These are phyloP conservation scores for Leptinotarsa tumamoca DNA, from an alignment of 2,888 invertebrate genomes.

Conservation along the genomic window DNA sequence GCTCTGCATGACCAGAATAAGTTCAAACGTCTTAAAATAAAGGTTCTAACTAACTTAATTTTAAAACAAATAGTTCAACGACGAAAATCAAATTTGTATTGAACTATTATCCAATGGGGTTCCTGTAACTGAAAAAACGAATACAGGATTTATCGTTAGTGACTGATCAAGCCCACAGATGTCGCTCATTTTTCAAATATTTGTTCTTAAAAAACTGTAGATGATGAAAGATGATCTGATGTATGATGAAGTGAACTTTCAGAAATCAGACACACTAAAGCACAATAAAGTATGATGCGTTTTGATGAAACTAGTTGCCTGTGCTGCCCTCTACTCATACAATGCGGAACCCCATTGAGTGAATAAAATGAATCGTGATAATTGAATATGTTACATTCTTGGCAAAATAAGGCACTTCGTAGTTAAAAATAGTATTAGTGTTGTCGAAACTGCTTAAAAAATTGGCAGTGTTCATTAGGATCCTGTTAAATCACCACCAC, in stretches of 20 bases:
- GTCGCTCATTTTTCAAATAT: neutral
- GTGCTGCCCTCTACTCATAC: neutral
- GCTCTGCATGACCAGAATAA: conserved; percentile 53
- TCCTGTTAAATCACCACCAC: conserved; percentile 54
- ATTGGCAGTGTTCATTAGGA: conserved; percentile 49
- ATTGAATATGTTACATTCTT: conserved; percentile 25
- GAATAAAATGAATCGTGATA: conserved; percentile 5
- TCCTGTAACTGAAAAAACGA: neutral
- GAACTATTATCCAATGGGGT: neutral
- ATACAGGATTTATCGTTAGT: neutral
- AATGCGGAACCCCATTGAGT: conserved; percentile 2
- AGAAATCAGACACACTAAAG: too few species aligned
- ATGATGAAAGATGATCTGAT: neutral
- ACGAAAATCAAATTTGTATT: conserved; percentile 1
- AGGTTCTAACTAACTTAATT: conserved; percentile 14
- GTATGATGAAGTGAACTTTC: too few species aligned
- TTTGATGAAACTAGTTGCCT: neutral
- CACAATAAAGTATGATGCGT: too few species aligned
- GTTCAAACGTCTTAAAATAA: conserved; percentile 30
- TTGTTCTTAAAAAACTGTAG: neutral
- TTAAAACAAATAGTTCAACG: conserved; percentile 5
- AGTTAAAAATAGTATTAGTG: conserved; percentile 32
- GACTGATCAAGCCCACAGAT: neutral
- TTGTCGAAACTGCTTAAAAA: conserved; percentile 27
- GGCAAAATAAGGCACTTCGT: conserved; percentile 42